Conservation (phyloP, 2,797 vertebrate species). For the Gymnothorax reevesii region DNA sequence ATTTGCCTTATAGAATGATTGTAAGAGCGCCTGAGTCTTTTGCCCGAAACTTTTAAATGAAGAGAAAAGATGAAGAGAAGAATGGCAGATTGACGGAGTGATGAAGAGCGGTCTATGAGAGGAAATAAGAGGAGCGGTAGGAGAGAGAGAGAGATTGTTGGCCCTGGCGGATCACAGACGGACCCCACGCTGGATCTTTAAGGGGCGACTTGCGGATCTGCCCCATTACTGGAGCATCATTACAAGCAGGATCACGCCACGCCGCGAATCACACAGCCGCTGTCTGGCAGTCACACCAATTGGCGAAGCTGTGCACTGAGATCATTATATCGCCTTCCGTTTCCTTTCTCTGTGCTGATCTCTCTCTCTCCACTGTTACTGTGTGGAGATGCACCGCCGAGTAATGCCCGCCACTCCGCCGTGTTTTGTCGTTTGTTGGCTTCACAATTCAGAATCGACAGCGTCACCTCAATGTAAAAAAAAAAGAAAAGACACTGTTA, state of each 20-base stretch:
- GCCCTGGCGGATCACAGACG: neutral
- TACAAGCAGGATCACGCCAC: conserved; percentile 49
- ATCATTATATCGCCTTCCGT: neutral
- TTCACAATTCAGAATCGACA: conserved; percentile 22
- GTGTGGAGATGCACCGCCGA: neutral
- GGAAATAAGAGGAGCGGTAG: neutral
- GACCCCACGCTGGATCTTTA: neutral
- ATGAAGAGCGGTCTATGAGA: neutral
- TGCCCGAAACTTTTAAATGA: no score
- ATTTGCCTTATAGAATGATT: no score
- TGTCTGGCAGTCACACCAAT: conserved; percentile 33
- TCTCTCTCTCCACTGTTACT: neutral
- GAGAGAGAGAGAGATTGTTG: neutral
- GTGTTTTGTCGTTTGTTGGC: neutral
- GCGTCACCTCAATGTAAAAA: conserved; percentile 14
- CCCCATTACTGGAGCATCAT: conserved; percentile 59
- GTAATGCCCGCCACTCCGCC: neutral
- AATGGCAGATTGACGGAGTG: no score
- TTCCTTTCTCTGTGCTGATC: neutral
- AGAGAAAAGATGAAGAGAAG: neutral
- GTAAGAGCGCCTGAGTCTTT: neutral
- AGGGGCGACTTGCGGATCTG: conserved; percentile 19
- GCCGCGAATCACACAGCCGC: conserved; percentile 47
- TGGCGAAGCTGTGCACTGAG: neutral
- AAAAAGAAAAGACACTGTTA: conserved; percentile 36